Conservation (phyloP, 1,140 invertebrate genomes). For the Neodiprion pinetum region DNA sequence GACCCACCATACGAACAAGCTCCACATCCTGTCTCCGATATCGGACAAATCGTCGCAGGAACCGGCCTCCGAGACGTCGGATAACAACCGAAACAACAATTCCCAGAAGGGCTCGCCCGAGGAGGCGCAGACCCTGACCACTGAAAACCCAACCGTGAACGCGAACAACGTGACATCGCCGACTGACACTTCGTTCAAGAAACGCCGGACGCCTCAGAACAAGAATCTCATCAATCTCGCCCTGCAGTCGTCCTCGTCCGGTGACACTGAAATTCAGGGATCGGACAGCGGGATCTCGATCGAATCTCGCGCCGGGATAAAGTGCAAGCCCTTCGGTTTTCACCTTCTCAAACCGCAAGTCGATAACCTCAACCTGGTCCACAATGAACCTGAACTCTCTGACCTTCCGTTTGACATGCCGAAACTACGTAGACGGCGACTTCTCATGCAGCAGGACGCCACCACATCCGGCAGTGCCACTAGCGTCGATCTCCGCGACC, state of each 20-base stretch:
- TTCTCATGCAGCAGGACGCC: slow-evolving; percentile 62
- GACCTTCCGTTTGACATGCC: slow-evolving; percentile 90
- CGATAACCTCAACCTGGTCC: slow-evolving; percentile 58
- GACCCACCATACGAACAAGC: slow-evolving; percentile 72
- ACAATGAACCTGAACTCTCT: slow-evolving; percentile 67
- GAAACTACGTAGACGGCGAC: slow-evolving; percentile 78
- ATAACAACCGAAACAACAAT: slow-evolving; percentile 80
- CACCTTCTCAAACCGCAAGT: slow-evolving; percentile 64
- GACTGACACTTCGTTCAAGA: slow-evolving; percentile 58
- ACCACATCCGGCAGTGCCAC: slow-evolving; percentile 76
- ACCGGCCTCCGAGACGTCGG: slow-evolving; percentile 78
- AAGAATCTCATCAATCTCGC: slow-evolving; percentile 79
- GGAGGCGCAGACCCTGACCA: slow-evolving; percentile 57
- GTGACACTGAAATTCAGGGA: slow-evolving; percentile 78
- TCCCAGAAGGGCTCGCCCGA: slow-evolving; percentile 75
- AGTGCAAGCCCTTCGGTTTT: slow-evolving; percentile 64
- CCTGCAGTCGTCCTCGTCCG: slow-evolving; percentile 66
- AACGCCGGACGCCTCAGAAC: slow-evolving; percentile 73
- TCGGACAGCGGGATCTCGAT: slow-evolving; percentile 87
- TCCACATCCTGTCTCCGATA: slow-evolving; percentile 87
- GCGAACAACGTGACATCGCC: slow-evolving; percentile 57
- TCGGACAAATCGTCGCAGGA: slow-evolving; percentile 91
- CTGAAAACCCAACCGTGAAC: slow-evolving; percentile 41
- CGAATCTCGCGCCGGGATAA: slow-evolving; percentile 78
- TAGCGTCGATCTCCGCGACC: slow-evolving; percentile 76